These are phyloP conservation scores for Ammospiza maritima DNA, from an alignment of 2,797 vertebrate genomes.

Conservation along the genomic window DNA sequence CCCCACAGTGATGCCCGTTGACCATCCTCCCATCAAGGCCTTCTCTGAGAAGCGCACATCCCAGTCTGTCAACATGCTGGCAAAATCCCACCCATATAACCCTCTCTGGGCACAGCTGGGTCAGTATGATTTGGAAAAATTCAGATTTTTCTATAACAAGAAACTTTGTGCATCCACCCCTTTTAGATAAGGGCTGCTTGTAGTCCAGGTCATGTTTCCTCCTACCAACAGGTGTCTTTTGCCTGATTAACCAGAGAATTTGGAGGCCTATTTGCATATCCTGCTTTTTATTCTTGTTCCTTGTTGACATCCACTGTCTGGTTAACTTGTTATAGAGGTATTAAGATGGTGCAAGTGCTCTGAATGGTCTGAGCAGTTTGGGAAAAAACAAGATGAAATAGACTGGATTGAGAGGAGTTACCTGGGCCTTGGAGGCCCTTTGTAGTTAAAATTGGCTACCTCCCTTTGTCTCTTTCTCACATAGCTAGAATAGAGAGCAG, in stretches of 20 bases:
- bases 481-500: not conserved
- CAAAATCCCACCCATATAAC: conserved; percentile 88
- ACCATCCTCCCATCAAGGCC: conserved; percentile 82
- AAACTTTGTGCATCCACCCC: not conserved
- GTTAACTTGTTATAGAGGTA: not conserved
- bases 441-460: not conserved
- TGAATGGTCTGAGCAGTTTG: not conserved
- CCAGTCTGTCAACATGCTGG: conserved; percentile 82
- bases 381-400: not conserved
- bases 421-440: not conserved
- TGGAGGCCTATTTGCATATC: not conserved
- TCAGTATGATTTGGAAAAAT: conserved; percentile 64
- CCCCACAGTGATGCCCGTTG: conserved; percentile 87
- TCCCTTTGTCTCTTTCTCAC: not conserved
- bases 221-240: not conserved
- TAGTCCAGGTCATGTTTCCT: not conserved
- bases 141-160: not conserved
- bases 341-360: not conserved
- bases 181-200: not conserved
- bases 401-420: not conserved
- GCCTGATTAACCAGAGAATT: not conserved
- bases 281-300: not conserved
- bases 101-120: conserved; percentile 90
- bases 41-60: conserved; percentile 86
- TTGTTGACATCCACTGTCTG: not conserved